Evolutionary conservation across 2,888 invertebrate species (phyloP).

Genomic region (Thumatha senex): DNA sequence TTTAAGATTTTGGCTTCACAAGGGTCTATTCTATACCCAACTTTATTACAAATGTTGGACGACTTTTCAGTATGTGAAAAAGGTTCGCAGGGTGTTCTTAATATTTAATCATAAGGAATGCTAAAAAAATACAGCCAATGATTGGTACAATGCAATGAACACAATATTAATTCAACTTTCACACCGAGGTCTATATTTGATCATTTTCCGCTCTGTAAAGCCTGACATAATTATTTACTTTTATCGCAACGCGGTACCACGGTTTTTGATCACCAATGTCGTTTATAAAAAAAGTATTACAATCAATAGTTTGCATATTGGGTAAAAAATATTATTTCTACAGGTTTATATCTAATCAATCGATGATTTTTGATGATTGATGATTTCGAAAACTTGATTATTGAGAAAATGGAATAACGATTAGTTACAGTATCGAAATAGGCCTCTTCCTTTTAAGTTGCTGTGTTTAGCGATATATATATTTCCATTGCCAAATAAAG

Average conservation of each 20-base stretch:
- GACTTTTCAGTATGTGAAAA: too few relatives aligned
- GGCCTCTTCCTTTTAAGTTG: neutral
- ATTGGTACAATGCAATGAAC: conserved; percentile 13
- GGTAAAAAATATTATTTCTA: conserved; percentile 2
- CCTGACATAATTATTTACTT: conserved; percentile 44
- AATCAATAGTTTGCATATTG: conserved; percentile 18
- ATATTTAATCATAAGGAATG: too few relatives aligned
- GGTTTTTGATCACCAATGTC: conserved; percentile 60
- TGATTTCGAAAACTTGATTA: neutral
- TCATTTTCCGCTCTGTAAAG: conserved; percentile 65
- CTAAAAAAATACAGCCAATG: neutral
- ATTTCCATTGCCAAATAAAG: conserved; percentile 2
- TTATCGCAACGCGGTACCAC: conserved; percentile 48
- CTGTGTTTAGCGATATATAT: neutral
- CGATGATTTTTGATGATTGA: too few relatives aligned
- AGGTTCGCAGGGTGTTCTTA: too few relatives aligned
- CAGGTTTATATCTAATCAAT: neutral
- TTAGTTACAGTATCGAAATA: neutral
- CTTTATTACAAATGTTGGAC: too few relatives aligned
- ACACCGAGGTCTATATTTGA: conserved; percentile 46
- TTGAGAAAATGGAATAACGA: neutral
- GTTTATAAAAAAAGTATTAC: conserved; percentile 34
- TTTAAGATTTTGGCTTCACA: too few relatives aligned
- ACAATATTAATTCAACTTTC: conserved; percentile 33
- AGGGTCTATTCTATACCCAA: too few relatives aligned